These are phyloP conservation scores for western clawed frog (Xenopus tropicalis) DNA, from an alignment of 2,113 vertebrate genomes.

Conservation along the genomic window UCB_Xtro_10.0 CM004450.2:60045001-60045500, in stretches of 20 bases:
- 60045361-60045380: slow-evolving; percentile 50
- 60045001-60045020: neutral
- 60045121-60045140: slow-evolving; percentile 8
- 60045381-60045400: neutral
- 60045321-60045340: slow-evolving; percentile 50
- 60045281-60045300: slow-evolving; percentile 53
- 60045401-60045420: neutral
- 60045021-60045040: neutral
- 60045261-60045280: slow-evolving; percentile 9
- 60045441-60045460: slow-evolving; percentile 5
- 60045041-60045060: neutral
- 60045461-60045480: neutral
- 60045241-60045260: slow-evolving; percentile 40
- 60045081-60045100: slow-evolving; percentile 13
- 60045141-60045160: neutral
- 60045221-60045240: slow-evolving; percentile 44
- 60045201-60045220: slow-evolving; percentile 44
- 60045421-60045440: neutral
- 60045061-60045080: neutral
- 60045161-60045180: slow-evolving; percentile 31
- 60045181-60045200: slow-evolving; percentile 36
- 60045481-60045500: no score
- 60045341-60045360: slow-evolving; percentile 46
- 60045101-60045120: neutral
- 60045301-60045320: slow-evolving; percentile 51